These are phyloP conservation scores for Psilopsiagon aurifrons DNA, from an alignment of 2,113 vertebrate species.

Conservation along the genomic window DNA sequence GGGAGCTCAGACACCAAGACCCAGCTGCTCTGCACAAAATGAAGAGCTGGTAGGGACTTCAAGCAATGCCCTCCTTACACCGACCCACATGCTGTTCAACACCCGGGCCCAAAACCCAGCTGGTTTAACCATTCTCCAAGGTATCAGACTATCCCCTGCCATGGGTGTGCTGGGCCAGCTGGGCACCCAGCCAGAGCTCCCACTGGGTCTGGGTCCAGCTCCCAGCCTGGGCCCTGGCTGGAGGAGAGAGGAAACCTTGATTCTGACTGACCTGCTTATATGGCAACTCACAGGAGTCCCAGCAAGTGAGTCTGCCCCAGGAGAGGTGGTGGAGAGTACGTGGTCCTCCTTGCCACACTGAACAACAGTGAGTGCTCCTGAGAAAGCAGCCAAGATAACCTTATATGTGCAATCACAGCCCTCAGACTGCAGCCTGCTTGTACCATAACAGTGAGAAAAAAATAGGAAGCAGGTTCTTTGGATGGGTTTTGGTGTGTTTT, in stretches of 20 bases:
- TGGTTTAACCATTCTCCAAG: background rate
- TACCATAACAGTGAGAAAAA: rapidly evolving
- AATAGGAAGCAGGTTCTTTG: background rate
- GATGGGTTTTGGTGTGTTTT: background rate
- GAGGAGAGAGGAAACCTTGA: background rate
- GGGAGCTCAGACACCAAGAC: background rate
- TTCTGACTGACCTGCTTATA: background rate
- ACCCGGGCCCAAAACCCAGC: background rate
- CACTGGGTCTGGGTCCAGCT: background rate
- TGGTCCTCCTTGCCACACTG: rapidly evolving
- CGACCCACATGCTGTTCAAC: background rate
- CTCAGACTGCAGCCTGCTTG: background rate
- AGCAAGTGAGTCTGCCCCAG: background rate
- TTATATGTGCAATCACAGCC: rapidly evolving
- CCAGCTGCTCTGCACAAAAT: background rate
- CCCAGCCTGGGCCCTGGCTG: background rate
- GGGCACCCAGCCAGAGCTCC: background rate
- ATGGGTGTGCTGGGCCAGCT: background rate
- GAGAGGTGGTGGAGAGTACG: background rate
- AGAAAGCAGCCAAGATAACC: background rate
- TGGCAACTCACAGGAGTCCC: background rate
- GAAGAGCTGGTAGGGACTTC: background rate
- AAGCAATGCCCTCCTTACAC: background rate
- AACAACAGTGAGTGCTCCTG: background rate
- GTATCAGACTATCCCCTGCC: background rate